Conservation (phyloP, 1,140 invertebrate species). For the Acyrthosiphon pisum region DNA sequence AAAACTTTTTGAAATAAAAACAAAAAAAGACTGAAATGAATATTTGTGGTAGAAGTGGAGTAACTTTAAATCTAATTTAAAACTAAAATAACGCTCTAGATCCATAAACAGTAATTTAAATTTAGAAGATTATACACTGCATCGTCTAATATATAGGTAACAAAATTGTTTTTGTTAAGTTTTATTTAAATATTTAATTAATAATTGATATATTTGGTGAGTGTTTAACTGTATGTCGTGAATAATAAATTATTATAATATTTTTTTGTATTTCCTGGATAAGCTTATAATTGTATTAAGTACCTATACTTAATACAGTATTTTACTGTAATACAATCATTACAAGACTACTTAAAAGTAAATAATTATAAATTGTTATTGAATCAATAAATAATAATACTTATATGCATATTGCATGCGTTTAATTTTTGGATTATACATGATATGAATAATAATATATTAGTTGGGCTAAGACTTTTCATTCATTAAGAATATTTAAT, state of each 20-base stretch:
- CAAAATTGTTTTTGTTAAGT: not conserved
- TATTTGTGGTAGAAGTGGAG: conserved; percentile 13
- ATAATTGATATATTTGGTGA: not conserved
- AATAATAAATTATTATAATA: not conserved
- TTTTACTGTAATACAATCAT: no score
- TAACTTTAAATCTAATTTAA: conserved; percentile 52
- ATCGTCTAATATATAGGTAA: not conserved
- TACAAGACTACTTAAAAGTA: no score
- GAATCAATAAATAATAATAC: not conserved
- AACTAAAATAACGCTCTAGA: conserved; percentile 35
- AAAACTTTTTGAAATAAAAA: conserved; percentile 52
- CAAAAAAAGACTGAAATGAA: conserved; percentile 30
- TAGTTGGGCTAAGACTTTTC: not conserved
- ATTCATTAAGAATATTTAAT: not conserved
- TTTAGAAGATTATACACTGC: not conserved
- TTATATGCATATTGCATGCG: no score
- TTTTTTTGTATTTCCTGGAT: not conserved
- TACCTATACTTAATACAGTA: no score
- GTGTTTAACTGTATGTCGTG: not conserved
- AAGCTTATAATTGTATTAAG: no score
- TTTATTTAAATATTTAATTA: not conserved
- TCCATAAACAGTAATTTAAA: conserved; percentile 40
- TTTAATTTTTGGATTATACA: not conserved
- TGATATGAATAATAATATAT: not conserved
- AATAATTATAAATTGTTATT: no score